A percentile compares a stretch with the other conserved stretches of the same genome.
phyloP scores from a whole-genome alignment of 2,797 vertebrate genomes.

The Tangara arthus region DNA sequence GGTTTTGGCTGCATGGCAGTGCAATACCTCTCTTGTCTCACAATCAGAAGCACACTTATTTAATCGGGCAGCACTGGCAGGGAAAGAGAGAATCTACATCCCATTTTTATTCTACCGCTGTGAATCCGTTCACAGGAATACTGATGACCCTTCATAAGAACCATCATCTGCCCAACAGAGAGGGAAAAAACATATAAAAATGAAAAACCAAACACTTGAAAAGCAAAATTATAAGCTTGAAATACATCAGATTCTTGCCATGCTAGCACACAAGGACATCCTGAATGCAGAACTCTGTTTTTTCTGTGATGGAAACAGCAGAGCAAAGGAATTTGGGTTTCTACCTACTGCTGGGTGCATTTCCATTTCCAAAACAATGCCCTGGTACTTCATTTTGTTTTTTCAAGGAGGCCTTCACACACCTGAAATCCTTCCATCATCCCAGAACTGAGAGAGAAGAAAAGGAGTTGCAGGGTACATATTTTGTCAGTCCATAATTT shows the following conservation, averaged over 20 bases:
- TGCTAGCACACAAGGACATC: background rate
- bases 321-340: background rate
- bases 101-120: background rate
- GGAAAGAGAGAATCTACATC: background rate
- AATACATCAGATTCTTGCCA: background rate
- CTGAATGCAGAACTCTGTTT: background rate
- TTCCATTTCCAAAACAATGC: slow-evolving; percentile 27
- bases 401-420: background rate
- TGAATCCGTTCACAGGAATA: background rate
- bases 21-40: background rate
- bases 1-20: background rate
- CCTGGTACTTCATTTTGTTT: background rate
- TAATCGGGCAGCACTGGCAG: background rate
- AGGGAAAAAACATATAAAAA: background rate
- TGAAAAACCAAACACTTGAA: background rate
- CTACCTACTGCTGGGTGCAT: background rate
- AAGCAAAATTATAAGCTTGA: background rate
- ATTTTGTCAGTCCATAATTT: background rate
- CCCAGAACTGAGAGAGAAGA: background rate
- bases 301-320: background rate
- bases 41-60: background rate
- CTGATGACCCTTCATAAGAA: background rate
- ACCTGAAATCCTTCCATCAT: background rate
- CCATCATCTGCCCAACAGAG: background rate
- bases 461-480: background rate